Evolutionary conservation across 1,140 invertebrate species (phyloP).

Genomic region (Brachionus rubens): DNA sequence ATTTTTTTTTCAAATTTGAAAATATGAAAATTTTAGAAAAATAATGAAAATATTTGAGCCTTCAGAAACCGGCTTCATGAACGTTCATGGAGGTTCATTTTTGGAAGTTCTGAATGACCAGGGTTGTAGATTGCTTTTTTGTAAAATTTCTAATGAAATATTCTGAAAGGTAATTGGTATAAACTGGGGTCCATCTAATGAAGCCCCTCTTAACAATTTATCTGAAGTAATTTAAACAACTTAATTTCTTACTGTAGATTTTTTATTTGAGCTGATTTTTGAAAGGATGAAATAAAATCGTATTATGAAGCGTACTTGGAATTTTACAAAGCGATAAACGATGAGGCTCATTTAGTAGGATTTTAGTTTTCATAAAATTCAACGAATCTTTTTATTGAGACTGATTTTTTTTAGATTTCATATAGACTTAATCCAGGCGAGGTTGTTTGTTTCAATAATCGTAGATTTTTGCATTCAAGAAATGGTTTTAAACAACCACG

Average conservation of each 20-base stretch:
- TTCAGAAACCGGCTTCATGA: too few species aligned
- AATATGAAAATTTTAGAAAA: too few species aligned
- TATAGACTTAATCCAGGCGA: slow-evolving; percentile 52
- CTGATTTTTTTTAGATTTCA: slow-evolving; percentile 49
- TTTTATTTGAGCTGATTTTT: background rate
- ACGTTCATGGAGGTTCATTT: too few species aligned
- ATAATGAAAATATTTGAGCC: too few species aligned
- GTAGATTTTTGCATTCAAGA: slow-evolving; percentile 54
- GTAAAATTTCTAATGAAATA: too few species aligned
- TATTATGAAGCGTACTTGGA: slow-evolving; percentile 54
- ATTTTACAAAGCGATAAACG: slow-evolving; percentile 51
- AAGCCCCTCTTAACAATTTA: slow-evolving; percentile 51
- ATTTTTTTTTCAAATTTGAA: background rate
- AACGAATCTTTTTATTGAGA: background rate
- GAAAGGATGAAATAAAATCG: slow-evolving; percentile 51
- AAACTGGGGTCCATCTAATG: slow-evolving; percentile 56
- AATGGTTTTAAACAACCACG: slow-evolving; percentile 51
- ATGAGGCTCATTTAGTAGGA: slow-evolving; percentile 50
- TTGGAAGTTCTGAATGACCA: too few species aligned
- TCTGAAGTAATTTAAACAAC: slow-evolving; percentile 49
- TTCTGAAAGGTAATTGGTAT: slow-evolving; percentile 53
- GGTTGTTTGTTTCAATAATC: slow-evolving; percentile 54
- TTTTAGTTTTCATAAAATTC: background rate
- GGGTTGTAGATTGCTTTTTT: too few species aligned
- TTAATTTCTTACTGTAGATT: background rate